Evolutionary conservation across 1,140 invertebrate species (phyloP).

Genomic region (Cotesia typhae): DNA sequence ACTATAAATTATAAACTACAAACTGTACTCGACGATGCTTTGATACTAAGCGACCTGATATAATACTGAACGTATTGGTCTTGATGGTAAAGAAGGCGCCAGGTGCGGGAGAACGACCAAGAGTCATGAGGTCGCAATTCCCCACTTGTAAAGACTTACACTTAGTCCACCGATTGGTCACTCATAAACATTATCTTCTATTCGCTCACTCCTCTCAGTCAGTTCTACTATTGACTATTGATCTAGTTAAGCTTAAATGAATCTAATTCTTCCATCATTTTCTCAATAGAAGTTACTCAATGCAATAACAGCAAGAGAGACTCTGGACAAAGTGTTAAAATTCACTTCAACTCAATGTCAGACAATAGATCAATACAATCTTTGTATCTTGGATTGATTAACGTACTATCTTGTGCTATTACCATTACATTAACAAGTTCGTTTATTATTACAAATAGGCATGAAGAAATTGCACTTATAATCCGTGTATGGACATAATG

Average conservation of each 20-base stretch:
- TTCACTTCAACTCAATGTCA: neutral
- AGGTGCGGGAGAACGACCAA: conserved; percentile 6
- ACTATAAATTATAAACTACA: neutral
- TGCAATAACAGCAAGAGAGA: neutral
- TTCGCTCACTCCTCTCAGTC: neutral
- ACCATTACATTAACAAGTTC: neutral
- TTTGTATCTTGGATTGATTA: conserved; percentile 3
- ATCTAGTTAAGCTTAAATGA: conserved; percentile 5
- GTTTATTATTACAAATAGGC: conserved; percentile 1
- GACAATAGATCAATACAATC: conserved; percentile 8
- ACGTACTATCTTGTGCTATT: neutral
- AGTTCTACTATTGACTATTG: neutral
- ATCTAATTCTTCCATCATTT: neutral
- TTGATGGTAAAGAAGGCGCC: conserved; percentile 11
- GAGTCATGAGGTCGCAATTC: conserved; percentile 5
- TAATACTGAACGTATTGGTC: neutral
- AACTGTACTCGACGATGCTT: neutral
- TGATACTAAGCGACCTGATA: conserved; percentile 3
- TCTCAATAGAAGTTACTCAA: no score
- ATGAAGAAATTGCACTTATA: conserved; percentile 29
- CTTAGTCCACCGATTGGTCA: neutral
- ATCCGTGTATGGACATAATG: conserved; percentile 59
- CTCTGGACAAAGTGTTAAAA: neutral
- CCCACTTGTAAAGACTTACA: neutral
- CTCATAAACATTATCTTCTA: neutral